These are phyloP conservation scores for Discoglossus pictus DNA, from an alignment of 2,797 vertebrate genomes.

Conservation along the genomic window DNA sequence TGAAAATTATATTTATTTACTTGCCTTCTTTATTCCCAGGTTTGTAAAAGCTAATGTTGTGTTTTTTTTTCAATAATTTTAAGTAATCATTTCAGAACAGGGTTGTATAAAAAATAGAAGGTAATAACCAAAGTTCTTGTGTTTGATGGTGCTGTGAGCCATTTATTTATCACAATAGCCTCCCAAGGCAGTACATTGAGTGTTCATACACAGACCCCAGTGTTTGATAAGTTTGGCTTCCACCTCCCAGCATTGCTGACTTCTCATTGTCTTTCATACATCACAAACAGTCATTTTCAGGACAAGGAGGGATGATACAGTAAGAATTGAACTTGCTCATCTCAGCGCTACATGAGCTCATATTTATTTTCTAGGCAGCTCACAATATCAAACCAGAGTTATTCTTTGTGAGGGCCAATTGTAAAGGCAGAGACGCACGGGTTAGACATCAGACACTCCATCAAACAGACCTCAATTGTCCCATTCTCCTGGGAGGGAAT, in stretches of 20 bases:
- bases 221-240: conserved; percentile 2
- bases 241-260: conserved; percentile 7
- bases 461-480: conserved; percentile 65
- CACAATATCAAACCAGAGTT: conserved; percentile 65
- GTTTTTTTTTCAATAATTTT: no score
- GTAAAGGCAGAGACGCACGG: conserved; percentile 56
- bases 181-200: neutral
- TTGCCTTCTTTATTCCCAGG: no score
- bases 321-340: conserved; percentile 72
- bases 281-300: conserved; percentile 59
- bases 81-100: no score
- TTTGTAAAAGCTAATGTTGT: no score
- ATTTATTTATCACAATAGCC: conserved; percentile 33
- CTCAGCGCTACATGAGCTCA: conserved; percentile 62
- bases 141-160: conserved; percentile 8
- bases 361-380: conserved; percentile 68
- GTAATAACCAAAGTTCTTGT: conserved; percentile 20
- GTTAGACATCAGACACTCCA: conserved; percentile 62
- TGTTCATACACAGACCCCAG: conserved; percentile 22
- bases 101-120: no score
- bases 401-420: conserved; percentile 62
- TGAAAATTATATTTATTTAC: no score
- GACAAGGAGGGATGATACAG: conserved; percentile 70
- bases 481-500: conserved; percentile 60
- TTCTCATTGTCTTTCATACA: conserved; percentile 59